Evolutionary conservation across 2,113 vertebrate genomes (phyloP).

Genomic region (Sardina pilchardus): DNA sequence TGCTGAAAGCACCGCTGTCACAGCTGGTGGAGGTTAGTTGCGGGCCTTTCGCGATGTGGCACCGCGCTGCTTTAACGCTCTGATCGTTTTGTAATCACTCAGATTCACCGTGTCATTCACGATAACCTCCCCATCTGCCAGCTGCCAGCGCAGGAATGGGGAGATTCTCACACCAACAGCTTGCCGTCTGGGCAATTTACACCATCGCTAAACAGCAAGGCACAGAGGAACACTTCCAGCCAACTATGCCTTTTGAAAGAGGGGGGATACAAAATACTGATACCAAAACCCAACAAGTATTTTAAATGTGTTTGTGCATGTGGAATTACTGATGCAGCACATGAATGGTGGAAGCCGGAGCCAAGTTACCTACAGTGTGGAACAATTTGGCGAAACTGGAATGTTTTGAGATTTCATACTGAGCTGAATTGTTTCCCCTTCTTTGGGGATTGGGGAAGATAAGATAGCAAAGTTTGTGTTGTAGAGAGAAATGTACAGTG

Average conservation of each 20-base stretch:
- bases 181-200: constrained; percentile 8
- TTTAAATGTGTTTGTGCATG: neutral
- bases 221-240: neutral
- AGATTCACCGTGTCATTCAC: constrained; percentile 49
- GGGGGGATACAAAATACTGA: neutral
- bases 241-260: neutral
- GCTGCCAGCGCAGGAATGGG: constrained; percentile 54
- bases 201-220: constrained; percentile 4
- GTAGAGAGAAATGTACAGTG: neutral
- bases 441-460: neutral
- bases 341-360: too few species aligned
- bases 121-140: constrained; percentile 63
- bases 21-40: constrained; percentile 1
- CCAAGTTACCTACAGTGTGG: too few species aligned
- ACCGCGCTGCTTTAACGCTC: neutral
- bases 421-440: neutral
- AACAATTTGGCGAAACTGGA: too few species aligned
- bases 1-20: neutral
- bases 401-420: neutral
- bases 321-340: too few species aligned
- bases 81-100: constrained; percentile 26
- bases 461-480: neutral
- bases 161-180: constrained; percentile 19
- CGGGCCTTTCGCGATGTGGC: neutral
- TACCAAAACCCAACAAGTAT: neutral